Evolutionary conservation across 2,888 invertebrate species (phyloP), one percentile per base, ranked within the genome.

Genomic region (Diarsia dahlii): DNA sequence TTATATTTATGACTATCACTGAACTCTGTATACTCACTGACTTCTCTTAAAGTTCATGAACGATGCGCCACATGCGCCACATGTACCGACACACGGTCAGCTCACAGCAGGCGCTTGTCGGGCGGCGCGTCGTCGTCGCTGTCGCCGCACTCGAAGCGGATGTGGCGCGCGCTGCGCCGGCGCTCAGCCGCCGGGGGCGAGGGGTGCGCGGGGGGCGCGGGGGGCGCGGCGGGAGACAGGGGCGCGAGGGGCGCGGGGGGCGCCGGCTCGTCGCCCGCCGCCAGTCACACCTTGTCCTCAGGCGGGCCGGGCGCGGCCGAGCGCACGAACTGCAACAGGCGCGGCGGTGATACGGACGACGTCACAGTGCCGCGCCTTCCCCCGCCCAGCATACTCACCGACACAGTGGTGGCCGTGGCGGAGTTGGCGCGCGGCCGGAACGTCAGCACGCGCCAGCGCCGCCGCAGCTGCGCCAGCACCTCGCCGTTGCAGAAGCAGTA

Each of bases 401-500:
- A 98, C 93, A 98, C 98, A 91, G 98, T 98, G 88, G 98, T 98
- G 70, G 98, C 98, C 83, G 98, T 98, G 93, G 98, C 98, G 84
- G 98, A 98, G 95, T 98, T 98, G 84, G 98, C 98, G 81, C 98
- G 97, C 78, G 98, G 98, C 71, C 98, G 97, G 93, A 98, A 98
- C 89, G 97, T 98, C 68, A 98, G 97, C 97, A 98, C 98, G 93
- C 98, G 97, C 98, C 98, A 98, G 93, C 98, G 98, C 80, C 98
- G 97, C 90, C 98, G 98, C 91, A 98, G 97, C 95, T 98, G 98
- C 82, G 98, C 98, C 89, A 98, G 97, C 95, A 99, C 99, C 97
- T 99, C 99, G 85, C 99, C 99, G 93, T 99, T 99, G 97, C 98
- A 99, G 97, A 99, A 99, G 94, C 99, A 99, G 96, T 99, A 99